These are phyloP conservation scores for Nothocercus nigrocapillus DNA, from an alignment of 2,113 vertebrate species.

Conservation along the genomic window DNA sequence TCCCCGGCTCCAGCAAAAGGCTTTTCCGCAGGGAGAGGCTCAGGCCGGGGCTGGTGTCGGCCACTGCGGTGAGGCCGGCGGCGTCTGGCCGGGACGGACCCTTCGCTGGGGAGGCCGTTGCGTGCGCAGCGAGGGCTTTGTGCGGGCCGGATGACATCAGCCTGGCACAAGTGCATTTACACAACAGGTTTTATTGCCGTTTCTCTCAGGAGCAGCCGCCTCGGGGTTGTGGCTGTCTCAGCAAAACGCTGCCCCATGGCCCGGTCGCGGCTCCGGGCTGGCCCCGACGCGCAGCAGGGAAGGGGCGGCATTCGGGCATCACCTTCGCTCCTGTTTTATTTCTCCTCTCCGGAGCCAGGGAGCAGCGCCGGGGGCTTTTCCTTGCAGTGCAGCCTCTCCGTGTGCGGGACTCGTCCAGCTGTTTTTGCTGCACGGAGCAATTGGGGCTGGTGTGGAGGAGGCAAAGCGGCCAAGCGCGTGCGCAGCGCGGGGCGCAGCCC, in stretches of 20 bases:
- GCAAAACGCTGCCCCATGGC: neutral
- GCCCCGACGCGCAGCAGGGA: neutral
- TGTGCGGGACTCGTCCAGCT: neutral
- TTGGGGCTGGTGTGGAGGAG: neutral
- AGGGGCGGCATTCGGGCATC: neutral
- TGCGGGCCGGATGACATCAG: accelerated
- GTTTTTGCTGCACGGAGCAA: neutral
- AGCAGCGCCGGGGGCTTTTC: neutral
- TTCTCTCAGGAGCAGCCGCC: accelerated
- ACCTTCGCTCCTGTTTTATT: neutral
- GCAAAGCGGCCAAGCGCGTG: neutral
- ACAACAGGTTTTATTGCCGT: neutral
- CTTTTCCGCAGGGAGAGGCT: accelerated
- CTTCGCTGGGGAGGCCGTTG: neutral
- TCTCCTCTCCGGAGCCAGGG: neutral
- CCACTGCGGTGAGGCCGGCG: accelerated
- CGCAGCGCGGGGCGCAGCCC: accelerated
- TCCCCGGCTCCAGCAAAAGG: neutral
- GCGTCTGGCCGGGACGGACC: neutral
- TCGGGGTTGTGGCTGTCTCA: neutral
- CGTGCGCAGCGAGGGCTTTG: neutral
- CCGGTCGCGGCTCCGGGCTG: neutral
- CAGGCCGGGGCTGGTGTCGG: neutral
- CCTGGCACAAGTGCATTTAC: neutral
- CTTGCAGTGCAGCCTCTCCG: accelerated